Base-by-base conservation (phyloP, 2,888 invertebrate genomes). In the Agonopterix heracliana region DNA sequence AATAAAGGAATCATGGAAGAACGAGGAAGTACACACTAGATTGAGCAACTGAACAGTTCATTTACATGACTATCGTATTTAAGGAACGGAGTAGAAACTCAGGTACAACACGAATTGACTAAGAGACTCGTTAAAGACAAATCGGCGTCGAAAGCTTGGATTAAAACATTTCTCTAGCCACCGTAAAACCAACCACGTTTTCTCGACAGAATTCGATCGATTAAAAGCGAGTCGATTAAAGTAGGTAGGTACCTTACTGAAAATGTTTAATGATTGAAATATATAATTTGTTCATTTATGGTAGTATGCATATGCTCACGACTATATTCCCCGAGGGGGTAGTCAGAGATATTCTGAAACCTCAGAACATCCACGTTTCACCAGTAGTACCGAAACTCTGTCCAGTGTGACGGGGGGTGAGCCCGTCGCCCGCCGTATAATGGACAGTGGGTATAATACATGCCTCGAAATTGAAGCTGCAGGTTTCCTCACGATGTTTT, bases 51-150 rank as follows among this genome's bases (percentile, higher is more conserved):
- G 56, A 64, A 64, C 66, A 63, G 63, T 66, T 65, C 62, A 78
- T 79, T 76, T 70, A 61, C 74, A 68, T 68, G 51, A 47, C 66
- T 71, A 71, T 74, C 72, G 64, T 55, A 59, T 63, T 63, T 58
- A 53, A 57, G 53, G 49, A 47, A 53, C 53, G 49, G 52, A 54
- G 52, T 53, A 56, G 57, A 59, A 57, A 50, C 49, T 53, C 46
- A 8, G 10, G 46, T 40, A 43, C 51, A 47, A 54, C 63, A 57
- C 51, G 54, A 55, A 50, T 51, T 48, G 54, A 52, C 51, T 56
- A 48, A 57, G 55, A 51, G 52, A 59, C 57, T 63, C 60, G 65
- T 69, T 67, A 63, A 38, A 57, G 60, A 66, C 70, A 68, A 72
- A 68, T 68, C 64, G 56, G 53, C 62, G 57, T 63, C 59, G 59